phyloP scores from a whole-genome alignment of 2,113 vertebrate species.

The Percina caprodes region DNA sequence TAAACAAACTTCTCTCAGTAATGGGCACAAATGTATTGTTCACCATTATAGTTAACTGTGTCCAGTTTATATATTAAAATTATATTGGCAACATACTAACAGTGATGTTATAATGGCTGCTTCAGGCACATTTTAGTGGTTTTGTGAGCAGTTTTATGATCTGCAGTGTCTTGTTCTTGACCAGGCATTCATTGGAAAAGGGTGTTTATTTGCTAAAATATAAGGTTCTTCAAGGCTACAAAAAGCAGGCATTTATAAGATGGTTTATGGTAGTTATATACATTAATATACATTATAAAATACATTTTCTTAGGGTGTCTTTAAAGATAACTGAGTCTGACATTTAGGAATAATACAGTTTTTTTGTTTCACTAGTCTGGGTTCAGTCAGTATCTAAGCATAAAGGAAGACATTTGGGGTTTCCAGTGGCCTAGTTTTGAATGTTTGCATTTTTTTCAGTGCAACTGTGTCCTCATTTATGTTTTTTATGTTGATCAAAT shows the following conservation, averaged over 20 bases:
- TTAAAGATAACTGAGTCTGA: not conserved
- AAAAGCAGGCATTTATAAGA: constrained; percentile 29
- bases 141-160: constrained; percentile 49
- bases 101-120: constrained; percentile 18
- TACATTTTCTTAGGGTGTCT: not conserved
- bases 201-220: constrained; percentile 47
- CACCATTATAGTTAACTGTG: constrained; percentile 7
- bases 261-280: constrained; percentile 9
- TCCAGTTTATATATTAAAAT: constrained; percentile 41
- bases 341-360: not conserved
- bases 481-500: constrained; percentile 7
- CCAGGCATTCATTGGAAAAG: constrained; percentile 10
- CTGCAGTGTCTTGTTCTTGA: constrained; percentile 28
- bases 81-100: constrained; percentile 19
- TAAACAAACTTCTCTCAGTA: constrained; percentile 19
- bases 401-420: constrained; percentile 11
- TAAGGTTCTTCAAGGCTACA: constrained; percentile 18
- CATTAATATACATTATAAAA: too few species aligned
- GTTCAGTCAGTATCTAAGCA: not conserved
- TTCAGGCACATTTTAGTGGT: constrained; percentile 38
- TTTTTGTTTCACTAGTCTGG: constrained; percentile 11
- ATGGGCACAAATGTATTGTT: constrained; percentile 18
- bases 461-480: constrained; percentile 8
- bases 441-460: not conserved
- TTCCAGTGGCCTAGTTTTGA: constrained; percentile 45